A percentile compares a stretch with the other conserved stretches of the same genome.
These are phyloP conservation scores for Lasioglossum albipes DNA, from an alignment of 1,140 invertebrate genomes.

Conservation along the genomic window DNA sequence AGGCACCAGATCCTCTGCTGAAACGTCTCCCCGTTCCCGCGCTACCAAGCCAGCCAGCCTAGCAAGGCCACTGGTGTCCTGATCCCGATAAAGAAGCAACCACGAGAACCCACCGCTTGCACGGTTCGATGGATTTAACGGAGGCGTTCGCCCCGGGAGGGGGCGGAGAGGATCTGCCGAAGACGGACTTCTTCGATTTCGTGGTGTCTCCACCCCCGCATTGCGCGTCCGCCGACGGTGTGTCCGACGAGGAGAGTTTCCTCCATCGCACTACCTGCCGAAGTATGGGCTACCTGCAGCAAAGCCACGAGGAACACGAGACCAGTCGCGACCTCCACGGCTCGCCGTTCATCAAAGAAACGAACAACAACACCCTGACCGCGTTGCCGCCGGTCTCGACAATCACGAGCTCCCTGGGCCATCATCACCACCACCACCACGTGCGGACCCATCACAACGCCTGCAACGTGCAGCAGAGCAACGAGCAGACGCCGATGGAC, in stretches of 20 bases:
- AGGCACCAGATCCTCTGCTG: constrained; percentile 32
- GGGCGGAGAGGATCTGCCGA: constrained; percentile 83
- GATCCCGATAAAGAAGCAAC: not conserved
- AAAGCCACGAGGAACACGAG: constrained; percentile 70
- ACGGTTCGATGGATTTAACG: constrained; percentile 85
- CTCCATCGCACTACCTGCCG: constrained; percentile 70
- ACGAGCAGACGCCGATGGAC: constrained; percentile 73
- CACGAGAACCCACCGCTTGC: constrained; percentile 25
- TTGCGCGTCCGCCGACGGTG: constrained; percentile 78
- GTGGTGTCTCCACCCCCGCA: constrained; percentile 87
- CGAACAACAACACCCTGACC: constrained; percentile 84
- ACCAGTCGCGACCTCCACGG: constrained; percentile 64
- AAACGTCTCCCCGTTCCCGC: not conserved
- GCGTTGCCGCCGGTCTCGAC: constrained; percentile 75
- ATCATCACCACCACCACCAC: constrained; percentile 74
- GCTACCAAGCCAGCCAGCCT: not conserved
- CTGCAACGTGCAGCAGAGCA: constrained; percentile 60
- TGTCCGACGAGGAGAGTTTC: constrained; percentile 75
- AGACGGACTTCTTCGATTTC: constrained; percentile 93
- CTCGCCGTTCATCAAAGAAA: constrained; percentile 82
- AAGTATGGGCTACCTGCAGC: constrained; percentile 68
- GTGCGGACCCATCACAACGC: constrained; percentile 56
- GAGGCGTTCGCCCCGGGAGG: constrained; percentile 84
- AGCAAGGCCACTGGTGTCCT: not conserved
- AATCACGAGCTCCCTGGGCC: constrained; percentile 75